These are phyloP conservation scores for Tetrapedia diversipes DNA, from an alignment of 2,888 invertebrate genomes.

Conservation along the genomic window DNA sequence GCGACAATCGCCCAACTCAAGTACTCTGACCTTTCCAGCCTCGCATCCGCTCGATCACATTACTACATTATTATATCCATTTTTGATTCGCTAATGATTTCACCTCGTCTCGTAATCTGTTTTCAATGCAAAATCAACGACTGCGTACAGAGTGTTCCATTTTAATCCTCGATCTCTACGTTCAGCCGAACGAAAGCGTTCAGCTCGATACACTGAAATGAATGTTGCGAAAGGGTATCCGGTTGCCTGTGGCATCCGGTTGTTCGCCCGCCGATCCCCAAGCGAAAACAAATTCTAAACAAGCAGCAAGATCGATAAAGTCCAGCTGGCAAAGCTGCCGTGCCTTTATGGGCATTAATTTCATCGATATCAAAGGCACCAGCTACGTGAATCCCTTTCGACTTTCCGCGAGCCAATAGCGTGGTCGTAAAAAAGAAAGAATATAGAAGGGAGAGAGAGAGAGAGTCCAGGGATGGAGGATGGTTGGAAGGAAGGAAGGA, in stretches of 20 bases:
- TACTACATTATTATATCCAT: too few relatives aligned
- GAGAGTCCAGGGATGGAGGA: background rate
- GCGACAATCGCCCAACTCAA: too few relatives aligned
- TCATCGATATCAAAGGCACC: conserved; percentile 35
- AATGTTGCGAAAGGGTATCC: background rate
- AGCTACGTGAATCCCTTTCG: conserved; percentile 35
- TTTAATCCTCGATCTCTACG: background rate
- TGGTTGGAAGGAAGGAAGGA: background rate
- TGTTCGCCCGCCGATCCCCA: background rate
- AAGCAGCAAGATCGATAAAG: conserved; percentile 33
- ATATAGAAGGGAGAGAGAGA: background rate
- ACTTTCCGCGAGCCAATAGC: conserved; percentile 30
- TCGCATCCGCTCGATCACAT: too few relatives aligned
- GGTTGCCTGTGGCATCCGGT: conserved; percentile 9
- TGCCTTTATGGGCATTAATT: conserved; percentile 44
- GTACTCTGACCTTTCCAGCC: too few relatives aligned
- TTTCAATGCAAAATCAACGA: too few relatives aligned
- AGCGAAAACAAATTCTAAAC: conserved; percentile 18
- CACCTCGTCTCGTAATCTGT: too few relatives aligned
- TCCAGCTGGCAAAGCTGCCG: conserved; percentile 31
- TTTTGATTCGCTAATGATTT: too few relatives aligned
- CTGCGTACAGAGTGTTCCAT: too few relatives aligned
- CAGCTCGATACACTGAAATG: conserved; percentile 2
- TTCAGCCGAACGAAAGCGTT: background rate
- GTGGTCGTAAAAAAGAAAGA: conserved; percentile 40